A percentile compares a stretch with the other conserved stretches of the same genome.
These are phyloP conservation scores for Labeo catla DNA, from an alignment of 2,113 vertebrate genomes.

Conservation along the genomic window DNA sequence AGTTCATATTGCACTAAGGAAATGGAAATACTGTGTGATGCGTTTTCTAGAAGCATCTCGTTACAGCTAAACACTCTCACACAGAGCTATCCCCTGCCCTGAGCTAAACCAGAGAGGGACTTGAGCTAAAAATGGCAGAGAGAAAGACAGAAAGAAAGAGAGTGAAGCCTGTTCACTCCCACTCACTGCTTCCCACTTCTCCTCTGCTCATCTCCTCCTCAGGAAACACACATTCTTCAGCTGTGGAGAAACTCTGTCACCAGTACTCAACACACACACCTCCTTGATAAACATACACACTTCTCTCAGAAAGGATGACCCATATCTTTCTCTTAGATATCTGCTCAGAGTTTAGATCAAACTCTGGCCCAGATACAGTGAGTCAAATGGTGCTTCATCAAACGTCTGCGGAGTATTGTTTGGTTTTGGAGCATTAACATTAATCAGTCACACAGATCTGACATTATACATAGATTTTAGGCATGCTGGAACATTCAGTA, in stretches of 20 bases:
- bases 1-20: not conserved
- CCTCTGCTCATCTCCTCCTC: constrained; percentile 46
- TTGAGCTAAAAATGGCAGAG: constrained; percentile 44
- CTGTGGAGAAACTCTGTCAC: constrained; percentile 21
- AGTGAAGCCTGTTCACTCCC: constrained; percentile 44
- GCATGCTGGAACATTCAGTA: constrained; percentile 30
- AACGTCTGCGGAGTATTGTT: not conserved
- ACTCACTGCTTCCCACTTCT: constrained; percentile 49
- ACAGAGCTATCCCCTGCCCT: constrained; percentile 43
- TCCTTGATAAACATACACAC: constrained; percentile 6
- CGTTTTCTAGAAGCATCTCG: constrained; percentile 7
- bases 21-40: not conserved
- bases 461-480: not conserved
- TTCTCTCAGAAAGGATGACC: not conserved
- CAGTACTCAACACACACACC: constrained; percentile 16
- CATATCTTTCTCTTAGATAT: not conserved
- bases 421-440: constrained; percentile 4
- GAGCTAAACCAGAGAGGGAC: constrained; percentile 50
- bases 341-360: constrained; percentile 12
- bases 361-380: not conserved
- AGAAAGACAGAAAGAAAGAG: constrained; percentile 26
- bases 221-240: constrained; percentile 48
- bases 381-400: not conserved
- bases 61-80: constrained; percentile 24
- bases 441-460: constrained; percentile 22